phyloP scores from a whole-genome alignment of 2,113 vertebrate species.

The Cygnus atratus region DNA sequence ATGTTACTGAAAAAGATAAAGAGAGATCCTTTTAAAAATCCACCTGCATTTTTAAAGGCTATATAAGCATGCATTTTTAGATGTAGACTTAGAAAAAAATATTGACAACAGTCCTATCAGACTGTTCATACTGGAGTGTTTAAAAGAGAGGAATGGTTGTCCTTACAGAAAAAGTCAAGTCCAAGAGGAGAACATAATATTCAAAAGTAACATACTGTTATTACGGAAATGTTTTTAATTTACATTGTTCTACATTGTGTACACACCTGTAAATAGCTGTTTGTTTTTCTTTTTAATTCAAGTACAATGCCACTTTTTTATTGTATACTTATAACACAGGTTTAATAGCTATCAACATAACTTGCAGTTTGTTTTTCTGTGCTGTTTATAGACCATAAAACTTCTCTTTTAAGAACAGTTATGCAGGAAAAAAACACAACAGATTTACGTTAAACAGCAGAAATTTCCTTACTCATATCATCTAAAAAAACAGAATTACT shows the following conservation, averaged over 20 bases:
- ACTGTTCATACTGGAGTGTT: background rate
- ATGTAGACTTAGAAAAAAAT: background rate
- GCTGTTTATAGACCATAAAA: background rate
- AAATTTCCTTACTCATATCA: background rate
- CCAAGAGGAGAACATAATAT: background rate
- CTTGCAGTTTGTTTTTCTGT: background rate
- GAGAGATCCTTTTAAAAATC: background rate
- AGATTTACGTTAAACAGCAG: background rate
- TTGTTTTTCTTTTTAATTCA: background rate
- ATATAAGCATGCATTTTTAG: background rate
- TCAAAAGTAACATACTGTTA: background rate
- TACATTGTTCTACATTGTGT: background rate
- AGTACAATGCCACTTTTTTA: background rate
- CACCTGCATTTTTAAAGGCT: background rate
- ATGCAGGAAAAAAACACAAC: background rate
- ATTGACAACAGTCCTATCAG: background rate
- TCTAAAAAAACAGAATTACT: background rate
- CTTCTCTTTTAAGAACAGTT: background rate
- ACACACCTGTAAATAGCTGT: background rate
- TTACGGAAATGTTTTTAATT: background rate
- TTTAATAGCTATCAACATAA: background rate
- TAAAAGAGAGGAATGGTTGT: background rate
- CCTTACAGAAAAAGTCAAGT: background rate
- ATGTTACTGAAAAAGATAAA: background rate
- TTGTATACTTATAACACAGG: background rate